Conservation (phyloP, 2,113 vertebrate species). For the Spilogale gracilis region DNA sequence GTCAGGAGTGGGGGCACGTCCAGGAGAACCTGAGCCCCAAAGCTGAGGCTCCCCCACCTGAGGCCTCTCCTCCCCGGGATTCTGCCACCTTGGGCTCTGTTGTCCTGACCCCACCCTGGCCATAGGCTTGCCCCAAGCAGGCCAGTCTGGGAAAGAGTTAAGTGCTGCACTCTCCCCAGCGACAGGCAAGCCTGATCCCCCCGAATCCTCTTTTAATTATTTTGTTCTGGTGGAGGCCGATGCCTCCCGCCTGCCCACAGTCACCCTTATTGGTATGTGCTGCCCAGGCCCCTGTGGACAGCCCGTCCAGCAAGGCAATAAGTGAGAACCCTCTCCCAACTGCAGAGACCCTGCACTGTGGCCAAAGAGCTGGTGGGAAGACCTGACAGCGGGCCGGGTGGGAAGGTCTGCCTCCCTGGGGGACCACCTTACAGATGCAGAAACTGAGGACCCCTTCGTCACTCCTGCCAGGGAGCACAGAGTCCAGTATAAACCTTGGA, state of each 20-base stretch:
- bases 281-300: conserved; percentile 85
- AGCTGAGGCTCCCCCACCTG: background rate
- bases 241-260: conserved; percentile 84
- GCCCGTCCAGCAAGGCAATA: conserved; percentile 85
- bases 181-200: conserved; percentile 85
- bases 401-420: background rate
- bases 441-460: background rate
- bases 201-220: conserved; percentile 89
- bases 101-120: background rate
- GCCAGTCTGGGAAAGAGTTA: conserved; percentile 79
- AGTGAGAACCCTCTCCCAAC: conserved; percentile 86
- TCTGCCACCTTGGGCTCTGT: background rate
- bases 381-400: background rate
- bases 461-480: fast-evolving
- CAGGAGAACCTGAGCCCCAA: background rate
- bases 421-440: background rate
- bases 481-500: background rate
- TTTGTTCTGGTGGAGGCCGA: conserved; percentile 86
- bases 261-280: conserved; percentile 86
- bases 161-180: conserved; percentile 79
- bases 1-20: background rate
- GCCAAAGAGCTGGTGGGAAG: fast-evolving
- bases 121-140: background rate
- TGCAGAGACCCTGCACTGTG: conserved; percentile 76
- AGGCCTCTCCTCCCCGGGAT: background rate